A percentile compares a stretch with the other conserved stretches of the same genome.
Evolutionary conservation across 35 echinoderm and acorn worm genomes (phyloP).

Genomic region (Diadema setosum): DNA sequence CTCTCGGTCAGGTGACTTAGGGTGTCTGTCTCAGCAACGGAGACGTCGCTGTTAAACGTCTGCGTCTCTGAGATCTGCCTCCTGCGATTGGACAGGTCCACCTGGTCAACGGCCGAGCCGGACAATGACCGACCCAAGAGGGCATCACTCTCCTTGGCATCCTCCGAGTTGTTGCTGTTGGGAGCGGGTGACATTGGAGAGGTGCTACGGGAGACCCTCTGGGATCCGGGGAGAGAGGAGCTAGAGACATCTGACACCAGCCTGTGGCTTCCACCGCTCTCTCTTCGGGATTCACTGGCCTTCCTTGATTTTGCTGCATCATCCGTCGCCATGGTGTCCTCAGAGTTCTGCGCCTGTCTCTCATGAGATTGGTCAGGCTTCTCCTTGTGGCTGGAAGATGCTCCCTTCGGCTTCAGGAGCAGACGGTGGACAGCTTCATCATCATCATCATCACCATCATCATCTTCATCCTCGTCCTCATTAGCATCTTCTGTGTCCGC

Average conservation of each 20-base stretch:
- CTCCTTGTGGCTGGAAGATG: not conserved
- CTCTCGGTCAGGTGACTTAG: constrained; percentile 64
- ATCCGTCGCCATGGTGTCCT: not conserved
- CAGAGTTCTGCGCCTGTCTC: not conserved
- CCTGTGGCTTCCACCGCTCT: not conserved
- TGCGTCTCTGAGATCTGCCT: constrained; percentile 88
- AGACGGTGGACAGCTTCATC: not conserved
- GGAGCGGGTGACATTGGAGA: not conserved
- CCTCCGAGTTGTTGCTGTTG: constrained; percentile 7
- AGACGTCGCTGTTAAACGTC: constrained; percentile 66
- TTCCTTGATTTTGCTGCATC: not conserved
- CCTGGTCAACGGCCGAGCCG: not conserved
- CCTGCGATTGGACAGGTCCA: not conserved
- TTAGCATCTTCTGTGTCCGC: not conserved
- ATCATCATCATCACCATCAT: not conserved
- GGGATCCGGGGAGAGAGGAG: not conserved
- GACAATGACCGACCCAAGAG: not conserved
- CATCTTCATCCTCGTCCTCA: not conserved
- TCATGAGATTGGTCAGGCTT: not conserved
- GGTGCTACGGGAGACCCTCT: too few species aligned
- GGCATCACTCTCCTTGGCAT: not conserved
- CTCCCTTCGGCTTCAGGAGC: not conserved
- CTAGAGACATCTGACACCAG: not conserved
- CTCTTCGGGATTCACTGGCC: not conserved
- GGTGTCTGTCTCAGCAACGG: constrained; percentile 47